These are phyloP conservation scores for Clusia tigrina DNA, from an alignment of 2,888 invertebrate species.

Conservation along the genomic window DNA sequence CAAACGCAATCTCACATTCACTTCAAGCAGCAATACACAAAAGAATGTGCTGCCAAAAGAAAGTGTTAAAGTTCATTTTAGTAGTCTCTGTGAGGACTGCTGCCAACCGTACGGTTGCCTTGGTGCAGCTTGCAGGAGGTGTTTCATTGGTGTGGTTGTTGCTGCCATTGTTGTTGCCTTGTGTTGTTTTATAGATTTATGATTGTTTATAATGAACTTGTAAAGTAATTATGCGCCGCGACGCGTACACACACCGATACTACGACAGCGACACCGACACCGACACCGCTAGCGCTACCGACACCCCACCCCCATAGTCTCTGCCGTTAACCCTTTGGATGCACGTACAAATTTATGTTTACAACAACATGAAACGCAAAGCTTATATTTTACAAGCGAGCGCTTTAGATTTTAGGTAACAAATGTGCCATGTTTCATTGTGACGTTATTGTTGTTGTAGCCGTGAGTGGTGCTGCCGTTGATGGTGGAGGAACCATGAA, in stretches of 20 bases:
- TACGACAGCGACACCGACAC: conserved; percentile 35
- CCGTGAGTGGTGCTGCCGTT: not conserved
- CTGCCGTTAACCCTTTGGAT: conserved; percentile 9
- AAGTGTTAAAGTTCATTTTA: conserved; percentile 48
- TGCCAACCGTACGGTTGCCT: conserved; percentile 14
- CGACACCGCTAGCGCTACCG: conserved; percentile 18
- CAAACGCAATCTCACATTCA: conserved; percentile 8
- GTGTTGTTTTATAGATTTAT: conserved; percentile 58
- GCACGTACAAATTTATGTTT: conserved; percentile 25
- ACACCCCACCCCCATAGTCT: conserved; percentile 17
- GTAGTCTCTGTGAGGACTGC: no score
- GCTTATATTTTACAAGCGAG: conserved; percentile 12
- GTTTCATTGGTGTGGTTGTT: conserved; percentile 13
- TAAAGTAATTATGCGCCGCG: conserved; percentile 63
- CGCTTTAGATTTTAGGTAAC: conserved; percentile 38
- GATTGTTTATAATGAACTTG: conserved; percentile 64
- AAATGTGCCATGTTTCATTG: conserved; percentile 29
- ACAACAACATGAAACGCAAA: not conserved
- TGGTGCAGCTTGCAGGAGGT: conserved; percentile 5
- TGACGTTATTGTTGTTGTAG: conserved; percentile 7
- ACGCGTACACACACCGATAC: conserved; percentile 38
- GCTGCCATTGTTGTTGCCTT: conserved; percentile 28
- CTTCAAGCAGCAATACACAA: conserved; percentile 15
- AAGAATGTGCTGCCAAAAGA: conserved; percentile 31
- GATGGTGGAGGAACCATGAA: not conserved